These are phyloP conservation scores for Nipponacmea schrenckii DNA, from an alignment of 2,888 invertebrate genomes.

Conservation along the genomic window DNA sequence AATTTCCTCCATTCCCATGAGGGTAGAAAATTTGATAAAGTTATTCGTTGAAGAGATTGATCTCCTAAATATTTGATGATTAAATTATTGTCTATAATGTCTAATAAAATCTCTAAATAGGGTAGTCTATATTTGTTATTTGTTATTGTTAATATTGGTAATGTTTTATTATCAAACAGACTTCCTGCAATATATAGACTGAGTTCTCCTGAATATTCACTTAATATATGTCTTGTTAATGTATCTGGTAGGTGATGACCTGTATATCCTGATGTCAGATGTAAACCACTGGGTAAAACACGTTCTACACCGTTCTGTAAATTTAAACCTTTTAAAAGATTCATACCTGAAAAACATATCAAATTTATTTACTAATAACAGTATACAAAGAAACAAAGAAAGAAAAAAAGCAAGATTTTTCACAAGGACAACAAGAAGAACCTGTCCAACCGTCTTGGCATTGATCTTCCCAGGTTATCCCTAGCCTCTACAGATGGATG, in stretches of 20 bases:
- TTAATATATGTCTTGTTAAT: slow-evolving; percentile 35
- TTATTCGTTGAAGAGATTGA: slow-evolving; percentile 50
- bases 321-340: slow-evolving; percentile 32
- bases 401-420: too few species aligned
- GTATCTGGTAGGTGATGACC: slow-evolving; percentile 34
- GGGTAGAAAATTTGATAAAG: slow-evolving; percentile 37
- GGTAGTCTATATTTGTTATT: slow-evolving; percentile 43
- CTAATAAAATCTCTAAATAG: slow-evolving; percentile 44
- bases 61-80: slow-evolving; percentile 52
- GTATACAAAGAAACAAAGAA: too few species aligned
- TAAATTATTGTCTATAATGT: slow-evolving; percentile 41
- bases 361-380: too few species aligned
- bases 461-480: too few species aligned
- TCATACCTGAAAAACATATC: slow-evolving; percentile 28
- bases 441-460: too few species aligned
- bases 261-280: slow-evolving; percentile 35
- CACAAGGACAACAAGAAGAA: too few species aligned
- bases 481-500: too few species aligned
- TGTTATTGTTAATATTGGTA: slow-evolving; percentile 46
- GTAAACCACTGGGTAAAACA: slow-evolving; percentile 40
- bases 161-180: slow-evolving; percentile 18
- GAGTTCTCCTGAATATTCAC: slow-evolving; percentile 40
- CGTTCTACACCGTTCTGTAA: slow-evolving; percentile 28
- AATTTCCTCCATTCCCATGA: slow-evolving; percentile 40
- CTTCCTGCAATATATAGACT: slow-evolving; percentile 38